Conservation (phyloP, 2,797 vertebrate species). For the Mus spretus region DNA sequence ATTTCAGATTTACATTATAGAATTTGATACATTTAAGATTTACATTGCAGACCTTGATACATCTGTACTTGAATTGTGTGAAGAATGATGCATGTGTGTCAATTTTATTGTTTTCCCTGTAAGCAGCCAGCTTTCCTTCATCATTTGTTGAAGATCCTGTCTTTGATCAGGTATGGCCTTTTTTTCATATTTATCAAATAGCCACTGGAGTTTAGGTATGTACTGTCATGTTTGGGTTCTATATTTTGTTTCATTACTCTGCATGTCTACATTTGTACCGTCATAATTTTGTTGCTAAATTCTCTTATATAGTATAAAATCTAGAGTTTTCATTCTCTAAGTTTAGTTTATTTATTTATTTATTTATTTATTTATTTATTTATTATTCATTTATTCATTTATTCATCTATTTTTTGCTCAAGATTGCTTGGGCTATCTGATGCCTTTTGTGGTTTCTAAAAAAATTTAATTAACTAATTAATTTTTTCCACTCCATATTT, state of each 20-base stretch:
- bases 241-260: not conserved
- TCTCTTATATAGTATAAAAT: not conserved
- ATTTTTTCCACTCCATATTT: too few relatives aligned
- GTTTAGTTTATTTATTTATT: not conserved
- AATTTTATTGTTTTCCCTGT: not conserved
- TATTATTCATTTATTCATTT: not conserved
- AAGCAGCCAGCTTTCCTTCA: not conserved
- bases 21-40: not conserved
- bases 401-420: not conserved
- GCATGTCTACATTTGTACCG: not conserved
- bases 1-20: not conserved
- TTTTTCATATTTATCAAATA: not conserved
- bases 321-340: not conserved
- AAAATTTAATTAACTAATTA: too few relatives aligned
- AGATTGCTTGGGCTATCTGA: not conserved
- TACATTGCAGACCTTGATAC: not conserved
- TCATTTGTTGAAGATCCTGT: not conserved
- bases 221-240: not conserved
- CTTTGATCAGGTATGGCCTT: not conserved
- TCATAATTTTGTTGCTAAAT: not conserved
- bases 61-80: not conserved
- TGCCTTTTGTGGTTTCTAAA: not conserved
- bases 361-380: not conserved
- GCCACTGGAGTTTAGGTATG: not conserved
- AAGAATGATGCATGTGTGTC: not conserved